Base-by-base conservation (phyloP, 2,113 vertebrate species). In the Scomber colias region DNA sequence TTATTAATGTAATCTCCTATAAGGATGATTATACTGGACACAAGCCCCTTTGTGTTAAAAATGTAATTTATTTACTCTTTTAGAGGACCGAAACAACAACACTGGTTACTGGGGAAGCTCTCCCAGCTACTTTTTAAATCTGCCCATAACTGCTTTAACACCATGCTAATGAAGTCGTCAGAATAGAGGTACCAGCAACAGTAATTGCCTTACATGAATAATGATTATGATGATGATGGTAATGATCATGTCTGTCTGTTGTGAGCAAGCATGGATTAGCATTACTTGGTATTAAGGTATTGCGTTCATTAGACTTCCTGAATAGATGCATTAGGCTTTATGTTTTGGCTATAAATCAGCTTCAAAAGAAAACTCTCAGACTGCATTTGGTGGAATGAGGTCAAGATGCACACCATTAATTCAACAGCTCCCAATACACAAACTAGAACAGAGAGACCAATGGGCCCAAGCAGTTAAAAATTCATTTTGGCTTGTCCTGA, bases 401-500 rank as follows among this genome's bases (percentile, higher is more conserved):
- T 94, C 93, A 94, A 92, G 83, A 92, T 86, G 81, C 90, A 92
- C 90, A 88, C 85, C 73, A 92, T 92, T 90, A 91, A 92, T 94
- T 91, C 87, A 87, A 88, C 77, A 85, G 88, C 87, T 88, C 82
- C 87, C 85, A 88, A 86, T 83, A 90, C 89, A 90, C 90, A 90
- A 84, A 89, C 81, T 83, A 77, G 84, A 88, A 92, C 90, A 90
- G 79, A 87, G 84, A 89, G 88, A 93, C 90, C 90, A 91, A 90
- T 73, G 82, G 88, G 88, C 84, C 68, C 48, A 11, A 78, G 86
- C 92, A 89, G 90, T 94, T 93, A 92, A 94, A 95, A 93, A 94
- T 92, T 89, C 14, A 94, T 95, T 92, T 93, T 82, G 45, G 82
- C 92, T 93, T 94, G 94, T 95, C 93, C 94, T 93, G 90, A 90